Percentiles rank a stretch among this genome's conserved stretches.
Conservation (phyloP, 2,797 vertebrate species). For the Falco concolor region DNA sequence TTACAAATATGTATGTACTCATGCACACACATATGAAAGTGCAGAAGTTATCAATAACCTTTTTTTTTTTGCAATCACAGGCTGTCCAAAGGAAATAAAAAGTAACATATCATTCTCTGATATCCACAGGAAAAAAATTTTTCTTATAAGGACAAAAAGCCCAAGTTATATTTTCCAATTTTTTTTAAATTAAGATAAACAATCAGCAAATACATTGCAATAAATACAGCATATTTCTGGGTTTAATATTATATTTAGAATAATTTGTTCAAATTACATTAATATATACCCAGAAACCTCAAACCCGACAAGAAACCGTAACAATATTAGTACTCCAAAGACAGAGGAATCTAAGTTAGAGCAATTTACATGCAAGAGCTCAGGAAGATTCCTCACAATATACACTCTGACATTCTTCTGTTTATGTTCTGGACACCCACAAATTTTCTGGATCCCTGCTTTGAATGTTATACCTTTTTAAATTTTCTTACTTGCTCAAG, state of each 20-base stretch:
- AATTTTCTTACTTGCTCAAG: background rate
- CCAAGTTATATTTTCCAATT: background rate
- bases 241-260: background rate
- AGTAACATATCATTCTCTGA: background rate
- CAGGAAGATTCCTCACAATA: background rate
- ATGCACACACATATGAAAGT: background rate
- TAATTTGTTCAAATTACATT: background rate
- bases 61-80: background rate
- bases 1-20: background rate
- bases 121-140: background rate
- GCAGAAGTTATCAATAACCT: background rate
- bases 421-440: background rate
- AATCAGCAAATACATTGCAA: background rate
- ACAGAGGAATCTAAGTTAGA: background rate
- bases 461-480: background rate
- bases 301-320: background rate
- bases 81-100: background rate
- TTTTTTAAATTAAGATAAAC: background rate
- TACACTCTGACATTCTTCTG: background rate
- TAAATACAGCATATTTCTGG: background rate
- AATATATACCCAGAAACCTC: background rate
- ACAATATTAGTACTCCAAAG: background rate
- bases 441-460: background rate
- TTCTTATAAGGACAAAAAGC: background rate
- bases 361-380: background rate